These are phyloP conservation scores for Napeogenes sylphis DNA, from an alignment of 2,888 invertebrate genomes.

Conservation along the genomic window DNA sequence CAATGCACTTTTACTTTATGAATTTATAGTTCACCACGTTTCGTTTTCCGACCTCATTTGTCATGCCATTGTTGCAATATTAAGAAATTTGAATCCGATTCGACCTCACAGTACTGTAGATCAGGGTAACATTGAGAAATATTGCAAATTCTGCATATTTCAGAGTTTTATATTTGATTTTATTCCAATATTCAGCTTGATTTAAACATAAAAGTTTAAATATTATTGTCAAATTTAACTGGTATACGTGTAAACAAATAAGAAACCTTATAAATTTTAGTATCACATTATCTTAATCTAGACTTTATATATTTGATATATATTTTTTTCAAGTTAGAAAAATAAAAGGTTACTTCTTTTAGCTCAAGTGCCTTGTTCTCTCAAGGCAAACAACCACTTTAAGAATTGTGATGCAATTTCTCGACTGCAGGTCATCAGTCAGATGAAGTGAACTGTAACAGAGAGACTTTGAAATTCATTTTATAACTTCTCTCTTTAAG, in stretches of 20 bases:
- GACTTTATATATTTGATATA: not conserved
- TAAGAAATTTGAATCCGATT: slow-evolving; percentile 33
- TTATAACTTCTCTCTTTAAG: slow-evolving; percentile 31
- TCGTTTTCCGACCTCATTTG: slow-evolving; percentile 53
- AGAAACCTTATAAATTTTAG: too few species aligned
- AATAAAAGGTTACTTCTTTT: not conserved
- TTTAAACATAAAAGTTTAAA: too few species aligned
- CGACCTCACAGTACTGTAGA: slow-evolving; percentile 12
- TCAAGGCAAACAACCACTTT: slow-evolving; percentile 22
- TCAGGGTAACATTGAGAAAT: not conserved
- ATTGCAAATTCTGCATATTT: too few species aligned
- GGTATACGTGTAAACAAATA: too few species aligned
- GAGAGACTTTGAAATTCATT: slow-evolving; percentile 32
- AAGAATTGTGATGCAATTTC: slow-evolving; percentile 28
- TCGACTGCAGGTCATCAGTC: slow-evolving; percentile 35
- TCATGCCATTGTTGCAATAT: slow-evolving; percentile 41
- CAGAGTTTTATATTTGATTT: too few species aligned
- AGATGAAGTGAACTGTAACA: slow-evolving; percentile 32
- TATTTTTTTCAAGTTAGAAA: not conserved
- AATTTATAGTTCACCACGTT: slow-evolving; percentile 51
- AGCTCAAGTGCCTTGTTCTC: slow-evolving; percentile 1
- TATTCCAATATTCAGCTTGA: too few species aligned
- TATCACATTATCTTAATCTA: not conserved
- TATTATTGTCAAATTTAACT: too few species aligned
- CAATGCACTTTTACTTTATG: slow-evolving; percentile 56